A percentile compares a stretch with the other conserved stretches of the same genome.
Evolutionary conservation across 2,113 vertebrate species (phyloP).

Genomic region (Tapirus terrestris): DNA sequence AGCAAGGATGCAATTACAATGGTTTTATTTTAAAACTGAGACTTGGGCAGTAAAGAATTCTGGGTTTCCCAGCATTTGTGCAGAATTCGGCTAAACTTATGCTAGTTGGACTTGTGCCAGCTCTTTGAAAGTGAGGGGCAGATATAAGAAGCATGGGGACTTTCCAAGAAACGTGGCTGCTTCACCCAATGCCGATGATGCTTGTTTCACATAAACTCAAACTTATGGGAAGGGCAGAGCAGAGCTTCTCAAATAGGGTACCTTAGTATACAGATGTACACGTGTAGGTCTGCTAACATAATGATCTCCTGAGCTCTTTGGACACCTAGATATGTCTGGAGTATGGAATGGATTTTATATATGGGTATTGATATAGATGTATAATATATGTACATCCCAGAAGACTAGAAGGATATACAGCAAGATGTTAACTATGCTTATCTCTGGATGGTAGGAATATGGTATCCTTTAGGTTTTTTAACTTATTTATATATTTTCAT

Average conservation of each 20-base stretch:
- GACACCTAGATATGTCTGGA: not conserved
- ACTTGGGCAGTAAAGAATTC: not conserved
- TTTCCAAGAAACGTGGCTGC: not conserved
- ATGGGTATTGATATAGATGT: not conserved
- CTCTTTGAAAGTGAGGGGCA: not conserved
- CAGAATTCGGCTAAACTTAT: not conserved
- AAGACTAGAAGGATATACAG: not conserved
- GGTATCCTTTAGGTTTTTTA: not conserved
- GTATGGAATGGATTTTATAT: not conserved
- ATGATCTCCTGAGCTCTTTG: not conserved
- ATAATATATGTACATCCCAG: not conserved
- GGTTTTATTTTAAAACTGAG: not conserved
- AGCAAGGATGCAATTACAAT: not conserved
- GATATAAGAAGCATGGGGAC: not conserved
- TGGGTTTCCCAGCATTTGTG: not conserved
- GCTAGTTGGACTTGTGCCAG: not conserved
- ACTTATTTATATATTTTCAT: not conserved
- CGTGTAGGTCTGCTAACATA: rapidly evolving
- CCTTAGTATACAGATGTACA: not conserved
- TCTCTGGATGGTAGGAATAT: not conserved
- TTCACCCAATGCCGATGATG: rapidly evolving
- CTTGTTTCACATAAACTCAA: not conserved
- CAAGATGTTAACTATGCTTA: not conserved
- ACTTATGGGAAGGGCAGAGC: not conserved
- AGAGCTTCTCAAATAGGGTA: not conserved